Evolutionary conservation across 2,888 invertebrate species (phyloP), one percentile per base, ranked within the genome.

Genomic region (Chironomus tentans): DNA sequence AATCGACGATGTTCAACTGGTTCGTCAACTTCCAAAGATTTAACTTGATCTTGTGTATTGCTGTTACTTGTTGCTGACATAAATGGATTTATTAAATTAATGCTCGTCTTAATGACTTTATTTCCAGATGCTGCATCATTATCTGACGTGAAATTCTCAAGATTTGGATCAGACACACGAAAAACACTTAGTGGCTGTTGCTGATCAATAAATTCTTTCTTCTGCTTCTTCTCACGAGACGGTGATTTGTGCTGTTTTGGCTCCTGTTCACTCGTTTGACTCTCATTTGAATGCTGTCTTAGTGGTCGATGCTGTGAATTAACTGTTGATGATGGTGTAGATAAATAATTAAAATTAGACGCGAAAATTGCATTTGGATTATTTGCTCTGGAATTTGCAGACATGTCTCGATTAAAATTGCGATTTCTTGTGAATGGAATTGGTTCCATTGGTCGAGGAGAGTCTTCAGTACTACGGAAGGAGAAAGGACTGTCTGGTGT

Each of bases 231-330:
- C n/a, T 72, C 72, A 3, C 61, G 24, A 4, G 21, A 61, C 4
- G 70, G 47, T 47, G 47, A 47, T 46, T 70, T 71, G 7, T 46
- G 38, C 38, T 38, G 68, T 18, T 68, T 74, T 4, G n/a, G 4
- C 47, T 46, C 46, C 48, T 75, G 78, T 61, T 84, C 84, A 77
- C 84, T 84, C 77, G 84, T 82, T 78, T 83, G 84, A 76, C 84
- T 84, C 78, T 84, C 84, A 3, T 83, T 83, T 0, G 84, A 84
- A 1, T 84, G 82, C 78, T 84, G 84, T 6, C 84, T 81, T 13
- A 69, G 47, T n/a, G 73, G 72, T 46, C 69, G 69, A 28, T 48
- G 12, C 12, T 24, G 68, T 56, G 56, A 18, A 56, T 18, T 56
- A 2, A 7, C 6, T 10, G 15, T 15, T 4, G 24, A 50, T 70